Evolutionary conservation across 2,113 vertebrate species (phyloP).

Genomic region (Amblyornis subalaris): DNA sequence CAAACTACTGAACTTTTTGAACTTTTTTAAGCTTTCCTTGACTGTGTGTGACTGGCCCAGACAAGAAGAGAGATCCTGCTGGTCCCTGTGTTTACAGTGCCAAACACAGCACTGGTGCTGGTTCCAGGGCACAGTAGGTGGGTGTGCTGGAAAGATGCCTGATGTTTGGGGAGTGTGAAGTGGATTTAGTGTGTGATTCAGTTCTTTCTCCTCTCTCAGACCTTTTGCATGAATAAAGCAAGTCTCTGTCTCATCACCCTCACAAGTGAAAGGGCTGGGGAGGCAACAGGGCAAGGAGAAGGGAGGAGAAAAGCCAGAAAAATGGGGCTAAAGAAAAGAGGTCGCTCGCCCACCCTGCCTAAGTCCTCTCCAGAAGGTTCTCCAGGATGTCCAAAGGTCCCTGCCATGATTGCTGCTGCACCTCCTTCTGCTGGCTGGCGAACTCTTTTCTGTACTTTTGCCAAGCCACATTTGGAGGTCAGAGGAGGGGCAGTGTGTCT

Average conservation of each 20-base stretch:
- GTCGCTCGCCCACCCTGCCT: neutral
- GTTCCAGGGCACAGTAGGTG: neutral
- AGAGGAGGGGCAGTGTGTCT: neutral
- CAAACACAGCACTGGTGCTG: neutral
- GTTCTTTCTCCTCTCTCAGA: neutral
- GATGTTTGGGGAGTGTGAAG: neutral
- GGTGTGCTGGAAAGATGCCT: neutral
- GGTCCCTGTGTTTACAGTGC: neutral
- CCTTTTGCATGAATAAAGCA: neutral
- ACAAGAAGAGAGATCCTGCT: neutral
- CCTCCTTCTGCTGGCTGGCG: neutral
- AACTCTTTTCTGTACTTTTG: neutral
- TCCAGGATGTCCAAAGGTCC: neutral
- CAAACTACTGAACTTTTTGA: neutral
- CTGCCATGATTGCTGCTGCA: neutral
- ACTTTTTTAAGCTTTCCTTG: neutral
- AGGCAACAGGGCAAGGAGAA: neutral
- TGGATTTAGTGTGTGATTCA: neutral
- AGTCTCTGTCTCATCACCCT: neutral
- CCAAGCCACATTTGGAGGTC: neutral
- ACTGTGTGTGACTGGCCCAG: rapidly evolving
- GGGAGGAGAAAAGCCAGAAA: neutral
- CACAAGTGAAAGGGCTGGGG: neutral
- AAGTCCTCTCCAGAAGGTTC: neutral
- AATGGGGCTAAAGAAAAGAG: neutral